Percentiles rank a stretch among this genome's conserved stretches.
These are phyloP conservation scores for Tipula confusa DNA, from an alignment of 2,888 invertebrate genomes.

Conservation along the genomic window DNA sequence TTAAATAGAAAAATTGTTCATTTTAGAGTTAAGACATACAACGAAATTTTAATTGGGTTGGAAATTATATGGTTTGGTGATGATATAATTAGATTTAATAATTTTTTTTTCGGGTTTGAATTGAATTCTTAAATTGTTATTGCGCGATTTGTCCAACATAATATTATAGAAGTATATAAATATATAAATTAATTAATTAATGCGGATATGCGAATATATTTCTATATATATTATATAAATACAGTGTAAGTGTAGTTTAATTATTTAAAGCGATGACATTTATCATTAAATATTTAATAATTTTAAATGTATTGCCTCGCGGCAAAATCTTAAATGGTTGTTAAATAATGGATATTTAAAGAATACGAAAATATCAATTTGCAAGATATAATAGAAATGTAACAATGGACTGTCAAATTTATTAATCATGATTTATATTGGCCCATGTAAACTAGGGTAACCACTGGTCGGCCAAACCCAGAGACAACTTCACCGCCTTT, in stretches of 20 bases:
- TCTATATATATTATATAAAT: background rate
- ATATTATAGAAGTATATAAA: background rate
- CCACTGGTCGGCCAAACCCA: no score
- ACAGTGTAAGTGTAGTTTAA: background rate
- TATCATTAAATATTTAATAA: background rate
- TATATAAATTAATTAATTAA: conserved; percentile 14
- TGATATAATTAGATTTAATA: conserved; percentile 16
- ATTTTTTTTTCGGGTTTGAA: background rate
- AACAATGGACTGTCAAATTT: no score
- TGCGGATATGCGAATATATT: background rate
- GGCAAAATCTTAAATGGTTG: no score
- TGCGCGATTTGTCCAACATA: background rate
- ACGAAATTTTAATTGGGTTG: background rate
- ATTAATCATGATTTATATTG: no score
- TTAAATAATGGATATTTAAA: no score
- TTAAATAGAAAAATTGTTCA: background rate
- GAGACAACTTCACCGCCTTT: no score
- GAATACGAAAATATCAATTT: no score
- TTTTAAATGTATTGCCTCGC: no score
- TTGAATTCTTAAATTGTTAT: background rate
- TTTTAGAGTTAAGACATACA: background rate
- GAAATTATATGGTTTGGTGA: conserved; percentile 3
- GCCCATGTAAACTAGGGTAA: no score
- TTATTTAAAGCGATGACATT: conserved; percentile 1
- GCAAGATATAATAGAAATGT: no score